A percentile compares a stretch with the other conserved stretches of the same genome.
Conservation (phyloP, 2,888 invertebrate species). For the Callimorpha dominula region DNA sequence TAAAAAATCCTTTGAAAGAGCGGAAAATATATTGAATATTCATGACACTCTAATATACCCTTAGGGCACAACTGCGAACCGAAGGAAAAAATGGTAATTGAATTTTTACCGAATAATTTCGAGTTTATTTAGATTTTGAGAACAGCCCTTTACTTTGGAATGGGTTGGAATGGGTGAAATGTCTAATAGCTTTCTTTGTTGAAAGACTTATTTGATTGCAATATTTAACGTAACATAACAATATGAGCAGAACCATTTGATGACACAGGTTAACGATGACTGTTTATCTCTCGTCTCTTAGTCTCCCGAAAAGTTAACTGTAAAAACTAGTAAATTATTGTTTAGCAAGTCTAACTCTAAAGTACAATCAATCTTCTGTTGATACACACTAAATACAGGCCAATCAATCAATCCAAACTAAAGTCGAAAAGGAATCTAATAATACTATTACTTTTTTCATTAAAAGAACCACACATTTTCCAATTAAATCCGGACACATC, state of each 20-base stretch:
- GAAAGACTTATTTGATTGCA: neutral
- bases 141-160: constrained; percentile 29
- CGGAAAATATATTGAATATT: constrained; percentile 56
- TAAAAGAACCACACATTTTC: constrained; percentile 1
- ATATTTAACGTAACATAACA: neutral
- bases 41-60: constrained; percentile 50
- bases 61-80: constrained; percentile 33
- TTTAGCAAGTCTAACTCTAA: no score
- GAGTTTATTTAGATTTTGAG: constrained; percentile 48
- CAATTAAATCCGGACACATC: constrained; percentile 32
- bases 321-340: no score
- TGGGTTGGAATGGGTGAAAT: constrained; percentile 16
- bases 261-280: no score
- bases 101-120: constrained; percentile 55
- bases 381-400: no score
- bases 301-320: no score
- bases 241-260: no score
- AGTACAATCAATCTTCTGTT: no score
- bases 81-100: constrained; percentile 55
- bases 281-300: no score
- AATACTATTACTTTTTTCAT: neutral
- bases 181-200: constrained; percentile 7
- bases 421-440: neutral
- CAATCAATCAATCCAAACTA: neutral
- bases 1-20: constrained; percentile 48